Evolutionary conservation across 2,113 vertebrate species (phyloP).

Genomic region (Nyctereutes procyonoides): DNA sequence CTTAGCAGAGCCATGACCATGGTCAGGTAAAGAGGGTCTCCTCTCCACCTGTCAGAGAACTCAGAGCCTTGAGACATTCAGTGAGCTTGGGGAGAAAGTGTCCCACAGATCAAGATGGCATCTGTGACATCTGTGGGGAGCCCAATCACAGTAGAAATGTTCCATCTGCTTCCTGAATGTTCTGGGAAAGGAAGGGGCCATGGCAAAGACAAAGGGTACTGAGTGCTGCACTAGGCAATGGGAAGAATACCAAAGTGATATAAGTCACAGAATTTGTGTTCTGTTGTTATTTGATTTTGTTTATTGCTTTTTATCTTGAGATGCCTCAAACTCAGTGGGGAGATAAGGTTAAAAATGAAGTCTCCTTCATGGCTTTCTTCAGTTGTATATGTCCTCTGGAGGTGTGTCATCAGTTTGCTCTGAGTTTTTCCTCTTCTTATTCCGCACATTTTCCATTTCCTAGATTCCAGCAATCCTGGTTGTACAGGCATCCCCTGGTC

Average conservation of each 20-base stretch:
- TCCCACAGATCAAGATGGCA: background rate
- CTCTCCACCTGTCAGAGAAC: background rate
- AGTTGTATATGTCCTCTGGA: too few species aligned
- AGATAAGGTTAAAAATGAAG: background rate
- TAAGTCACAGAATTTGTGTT: background rate
- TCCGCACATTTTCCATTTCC: background rate
- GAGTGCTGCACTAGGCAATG: too few species aligned
- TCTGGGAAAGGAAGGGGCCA: background rate
- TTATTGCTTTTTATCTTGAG: background rate
- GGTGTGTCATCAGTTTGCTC: background rate
- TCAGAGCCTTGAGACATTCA: background rate
- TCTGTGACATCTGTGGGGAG: background rate
- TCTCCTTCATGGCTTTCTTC: background rate
- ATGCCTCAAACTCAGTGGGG: background rate
- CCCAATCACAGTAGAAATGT: accelerated
- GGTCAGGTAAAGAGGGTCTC: background rate
- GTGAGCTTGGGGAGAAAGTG: background rate
- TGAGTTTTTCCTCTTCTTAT: background rate
- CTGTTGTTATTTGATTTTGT: background rate
- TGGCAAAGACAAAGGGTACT: too few species aligned
- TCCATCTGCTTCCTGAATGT: background rate
- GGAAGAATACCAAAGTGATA: background rate
- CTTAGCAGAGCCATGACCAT: background rate
- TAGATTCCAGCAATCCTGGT: background rate
- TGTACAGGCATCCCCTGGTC: background rate